Base-by-base conservation (phyloP, 2,797 vertebrate genomes). In the Pagetopsis macropterus region DNA sequence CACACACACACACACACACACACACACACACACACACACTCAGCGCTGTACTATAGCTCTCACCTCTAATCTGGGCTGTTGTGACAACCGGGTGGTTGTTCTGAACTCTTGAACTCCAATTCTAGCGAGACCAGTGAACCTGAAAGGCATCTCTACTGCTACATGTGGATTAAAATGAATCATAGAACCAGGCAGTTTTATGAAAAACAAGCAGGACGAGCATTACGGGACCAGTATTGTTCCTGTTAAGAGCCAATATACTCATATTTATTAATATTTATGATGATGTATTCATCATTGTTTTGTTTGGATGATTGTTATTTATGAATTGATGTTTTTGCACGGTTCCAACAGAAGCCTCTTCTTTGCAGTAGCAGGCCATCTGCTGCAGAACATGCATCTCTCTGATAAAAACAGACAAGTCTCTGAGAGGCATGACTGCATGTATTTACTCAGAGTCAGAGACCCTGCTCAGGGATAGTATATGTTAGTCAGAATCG, bases 401-500 rank as follows among this genome's bases (percentile, higher is more conserved):
- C 70, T 17, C 43, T 84, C 77, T 83, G 80, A 90, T 89, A 76
- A 86, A 85, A 87, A 79, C 64, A 75, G 80, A 86, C 80, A 84
- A 64, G 70, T 72, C 80, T 78, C 69, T 70, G 74, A 88, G 80
- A 83, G 77, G 73, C 76, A 76, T 84, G 84, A 79, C 86, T 78
- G 70, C 70, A 79, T 90, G 90, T 88, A 88, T 93, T 92, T 89
- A 87, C 71, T 65, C 78, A 61, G 79, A 67, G 80, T 85, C 23
- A 44, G 65, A 88, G 78, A 85, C 72, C 85, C 56, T 54, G 75
- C 76, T 83, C 33, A 37, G 84, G 74, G 81, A 90, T 82, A 79
- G 72, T 69, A 61, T 72, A 77, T 74, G 81, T 89, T 87, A 78
- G 77, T 82, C 80, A 74, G 48, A 82, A 76, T 79, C 78, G 70